Percentiles rank a stretch among this genome's conserved stretches.
Conservation (phyloP, 2,888 invertebrate genomes). For the Chesias legatella region DNA sequence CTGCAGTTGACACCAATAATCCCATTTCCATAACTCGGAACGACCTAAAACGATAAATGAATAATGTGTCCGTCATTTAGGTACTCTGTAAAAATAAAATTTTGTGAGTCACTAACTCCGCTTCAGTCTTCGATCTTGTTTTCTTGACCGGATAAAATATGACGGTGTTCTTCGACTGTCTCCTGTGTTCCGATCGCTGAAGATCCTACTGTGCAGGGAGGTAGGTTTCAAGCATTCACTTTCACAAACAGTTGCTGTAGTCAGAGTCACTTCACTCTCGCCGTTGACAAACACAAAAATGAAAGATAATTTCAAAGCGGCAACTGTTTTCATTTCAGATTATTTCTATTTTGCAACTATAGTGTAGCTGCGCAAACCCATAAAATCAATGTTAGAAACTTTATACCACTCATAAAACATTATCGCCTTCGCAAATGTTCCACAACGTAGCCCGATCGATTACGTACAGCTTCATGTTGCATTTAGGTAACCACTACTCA, state of each 20-base stretch:
- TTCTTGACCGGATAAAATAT: constrained; percentile 28
- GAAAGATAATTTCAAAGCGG: constrained; percentile 13
- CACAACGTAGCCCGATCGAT: constrained; percentile 22
- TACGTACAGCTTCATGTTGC: constrained; percentile 14
- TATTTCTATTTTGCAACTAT: constrained; percentile 30
- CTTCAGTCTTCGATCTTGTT: constrained; percentile 14
- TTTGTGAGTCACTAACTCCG: constrained; percentile 27
- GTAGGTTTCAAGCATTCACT: constrained; percentile 39
- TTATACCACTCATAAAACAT: constrained; percentile 48
- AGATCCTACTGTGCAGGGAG: constrained; percentile 30
- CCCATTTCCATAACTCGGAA: constrained; percentile 50
- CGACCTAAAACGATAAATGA: constrained; percentile 29
- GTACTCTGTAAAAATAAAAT: not conserved
- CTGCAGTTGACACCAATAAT: constrained; percentile 56
- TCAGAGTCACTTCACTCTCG: constrained; percentile 27
- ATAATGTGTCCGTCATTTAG: not conserved
- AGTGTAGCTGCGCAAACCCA: constrained; percentile 23
- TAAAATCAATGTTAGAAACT: constrained; percentile 35
- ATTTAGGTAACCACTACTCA: constrained; percentile 7
- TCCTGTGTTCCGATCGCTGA: constrained; percentile 23
- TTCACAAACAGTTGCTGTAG: constrained; percentile 31
- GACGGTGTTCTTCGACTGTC: constrained; percentile 19
- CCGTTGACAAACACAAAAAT: constrained; percentile 17
- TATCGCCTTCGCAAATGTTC: constrained; percentile 35
- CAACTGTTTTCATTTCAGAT: constrained; percentile 23